A percentile compares a stretch with the other conserved stretches of the same genome.
Conservation (phyloP, 2,797 vertebrate genomes). For the Myripristis jacobus region DNA sequence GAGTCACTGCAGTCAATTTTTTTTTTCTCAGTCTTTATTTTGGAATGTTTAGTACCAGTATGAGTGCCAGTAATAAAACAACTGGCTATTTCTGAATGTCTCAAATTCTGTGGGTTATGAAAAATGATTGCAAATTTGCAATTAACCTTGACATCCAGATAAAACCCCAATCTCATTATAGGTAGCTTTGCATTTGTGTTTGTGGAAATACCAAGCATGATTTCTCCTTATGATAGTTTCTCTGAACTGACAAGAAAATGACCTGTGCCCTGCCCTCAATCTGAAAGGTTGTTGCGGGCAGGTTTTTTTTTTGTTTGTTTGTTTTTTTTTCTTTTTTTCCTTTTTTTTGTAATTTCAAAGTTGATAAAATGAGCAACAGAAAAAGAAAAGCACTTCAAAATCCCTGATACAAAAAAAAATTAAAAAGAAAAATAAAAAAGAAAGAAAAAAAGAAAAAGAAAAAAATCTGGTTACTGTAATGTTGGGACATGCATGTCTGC, state of each 20-base stretch:
- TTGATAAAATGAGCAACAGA: slow-evolving; percentile 81
- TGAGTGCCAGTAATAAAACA: slow-evolving; percentile 83
- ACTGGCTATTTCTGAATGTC: slow-evolving; percentile 81
- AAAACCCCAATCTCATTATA: slow-evolving; percentile 83
- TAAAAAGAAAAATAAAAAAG: slow-evolving; percentile 45
- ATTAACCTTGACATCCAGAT: slow-evolving; percentile 87
- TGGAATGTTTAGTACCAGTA: slow-evolving; percentile 89
- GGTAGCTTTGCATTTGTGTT: slow-evolving; percentile 84
- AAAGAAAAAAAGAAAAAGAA: slow-evolving; percentile 79
- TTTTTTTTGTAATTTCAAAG: slow-evolving; percentile 73
- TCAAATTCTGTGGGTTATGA: slow-evolving; percentile 84
- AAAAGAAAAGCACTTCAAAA: slow-evolving; percentile 84
- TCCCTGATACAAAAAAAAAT: slow-evolving; percentile 79
- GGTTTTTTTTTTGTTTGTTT: slow-evolving; percentile 47
- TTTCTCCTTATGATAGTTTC: slow-evolving; percentile 73
- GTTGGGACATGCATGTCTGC: slow-evolving; percentile 82
- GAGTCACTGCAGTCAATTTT: slow-evolving; percentile 84
- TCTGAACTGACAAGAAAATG: slow-evolving; percentile 79
- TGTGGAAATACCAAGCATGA: slow-evolving; percentile 82
- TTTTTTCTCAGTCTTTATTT: slow-evolving; percentile 85
- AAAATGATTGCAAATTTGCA: slow-evolving; percentile 86
- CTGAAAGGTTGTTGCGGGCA: slow-evolving; percentile 78
- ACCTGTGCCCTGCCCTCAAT: slow-evolving; percentile 77
- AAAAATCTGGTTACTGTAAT: slow-evolving; percentile 75
- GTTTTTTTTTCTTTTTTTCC: no score